Evolutionary conservation across 2,888 invertebrate genomes (phyloP).

Genomic region (Steinernema carpocapsae): DNA sequence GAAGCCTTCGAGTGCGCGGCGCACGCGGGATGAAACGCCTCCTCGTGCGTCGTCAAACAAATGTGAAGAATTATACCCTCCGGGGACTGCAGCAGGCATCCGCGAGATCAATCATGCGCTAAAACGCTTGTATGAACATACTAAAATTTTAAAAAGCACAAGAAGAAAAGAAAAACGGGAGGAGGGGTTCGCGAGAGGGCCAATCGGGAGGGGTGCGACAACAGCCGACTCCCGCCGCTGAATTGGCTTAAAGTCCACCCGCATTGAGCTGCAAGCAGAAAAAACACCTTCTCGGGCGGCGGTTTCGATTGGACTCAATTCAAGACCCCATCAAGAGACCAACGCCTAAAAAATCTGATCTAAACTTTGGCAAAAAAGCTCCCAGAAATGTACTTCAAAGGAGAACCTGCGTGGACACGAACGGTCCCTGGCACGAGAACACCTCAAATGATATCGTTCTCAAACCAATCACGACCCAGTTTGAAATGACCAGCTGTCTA

Average conservation of each 20-base stretch:
- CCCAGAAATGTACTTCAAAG: too few species aligned
- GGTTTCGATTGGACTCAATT: too few species aligned
- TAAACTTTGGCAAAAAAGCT: too few species aligned
- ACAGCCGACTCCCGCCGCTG: not conserved
- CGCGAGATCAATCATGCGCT: conserved; percentile 35
- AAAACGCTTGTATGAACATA: conserved; percentile 32
- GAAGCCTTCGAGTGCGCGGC: not conserved
- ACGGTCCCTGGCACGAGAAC: too few species aligned
- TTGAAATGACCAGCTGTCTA: too few species aligned
- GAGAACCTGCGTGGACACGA: too few species aligned
- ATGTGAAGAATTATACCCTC: conserved; percentile 29
- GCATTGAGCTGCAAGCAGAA: too few species aligned
- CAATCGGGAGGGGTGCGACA: not conserved
- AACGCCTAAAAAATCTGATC: too few species aligned
- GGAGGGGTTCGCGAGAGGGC: not conserved
- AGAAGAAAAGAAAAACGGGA: conserved; percentile 2
- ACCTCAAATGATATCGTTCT: too few species aligned
- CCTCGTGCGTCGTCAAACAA: conserved; percentile 22
- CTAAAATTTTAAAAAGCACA: conserved; percentile 4
- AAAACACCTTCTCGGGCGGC: too few species aligned
- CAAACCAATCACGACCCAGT: too few species aligned
- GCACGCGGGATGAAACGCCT: not conserved
- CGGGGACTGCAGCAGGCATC: conserved; percentile 17
- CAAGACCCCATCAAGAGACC: too few species aligned
- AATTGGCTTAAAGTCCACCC: not conserved